phyloP scores from a whole-genome alignment of 37 sponge, comb jelly and placozoan species.

The Axinella damicornis region DNA sequence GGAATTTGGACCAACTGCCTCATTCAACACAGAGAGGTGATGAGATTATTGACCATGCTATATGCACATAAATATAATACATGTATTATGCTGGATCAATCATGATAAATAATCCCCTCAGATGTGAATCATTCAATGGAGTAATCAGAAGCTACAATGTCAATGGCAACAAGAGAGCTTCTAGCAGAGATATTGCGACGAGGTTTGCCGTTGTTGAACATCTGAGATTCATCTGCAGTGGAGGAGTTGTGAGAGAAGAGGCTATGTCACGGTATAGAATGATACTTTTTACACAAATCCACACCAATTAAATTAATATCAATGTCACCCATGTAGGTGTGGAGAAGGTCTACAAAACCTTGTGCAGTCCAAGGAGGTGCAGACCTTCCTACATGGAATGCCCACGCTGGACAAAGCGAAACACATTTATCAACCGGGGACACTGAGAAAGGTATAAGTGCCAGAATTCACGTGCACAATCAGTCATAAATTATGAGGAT shows the following conservation, averaged over 20 bases:
- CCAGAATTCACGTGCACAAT: too few relatives aligned
- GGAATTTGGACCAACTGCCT: slow-evolving; percentile 42
- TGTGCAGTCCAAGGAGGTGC: not conserved
- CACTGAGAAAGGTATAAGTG: slow-evolving; percentile 51
- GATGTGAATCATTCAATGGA: slow-evolving; percentile 52
- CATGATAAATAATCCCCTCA: not conserved
- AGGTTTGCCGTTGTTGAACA: slow-evolving; percentile 11
- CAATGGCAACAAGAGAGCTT: slow-evolving; percentile 43
- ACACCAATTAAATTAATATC: too few relatives aligned
- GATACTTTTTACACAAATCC: not conserved
- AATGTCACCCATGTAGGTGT: not conserved
- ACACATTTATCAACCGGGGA: slow-evolving; percentile 35
- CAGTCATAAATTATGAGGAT: too few relatives aligned
- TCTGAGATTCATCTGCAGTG: slow-evolving; percentile 12
- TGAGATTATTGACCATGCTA: too few relatives aligned
- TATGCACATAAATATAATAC: not conserved
- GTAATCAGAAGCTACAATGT: slow-evolving; percentile 34
- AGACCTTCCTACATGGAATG: slow-evolving; percentile 28
- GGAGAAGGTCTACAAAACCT: slow-evolving; percentile 24
- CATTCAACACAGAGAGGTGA: slow-evolving; percentile 59
- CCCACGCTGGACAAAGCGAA: not conserved
- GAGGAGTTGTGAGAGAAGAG: slow-evolving; percentile 12
- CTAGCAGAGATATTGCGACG: slow-evolving; percentile 51
- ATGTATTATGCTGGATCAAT: too few relatives aligned
- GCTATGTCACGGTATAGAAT: not conserved